These are phyloP conservation scores for Steinernema hermaphroditum DNA, from an alignment of 2,888 invertebrate species.

Conservation along the genomic window DNA sequence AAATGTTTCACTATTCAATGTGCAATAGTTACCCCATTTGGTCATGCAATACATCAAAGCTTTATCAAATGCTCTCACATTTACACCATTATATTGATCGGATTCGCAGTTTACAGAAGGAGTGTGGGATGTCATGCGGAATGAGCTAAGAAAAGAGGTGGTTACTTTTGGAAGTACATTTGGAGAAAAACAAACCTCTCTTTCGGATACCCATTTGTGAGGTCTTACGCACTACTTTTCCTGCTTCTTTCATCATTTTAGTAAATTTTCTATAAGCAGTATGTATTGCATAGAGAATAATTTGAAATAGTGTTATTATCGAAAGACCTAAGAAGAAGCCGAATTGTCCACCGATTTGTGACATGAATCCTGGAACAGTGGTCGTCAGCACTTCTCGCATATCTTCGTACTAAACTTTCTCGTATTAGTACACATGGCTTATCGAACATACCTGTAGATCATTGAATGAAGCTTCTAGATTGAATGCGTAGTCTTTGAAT, in stretches of 20 bases:
- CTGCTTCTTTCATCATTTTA: background rate
- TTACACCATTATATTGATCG: too few relatives aligned
- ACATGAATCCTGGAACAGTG: conserved; percentile 65
- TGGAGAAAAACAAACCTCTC: background rate
- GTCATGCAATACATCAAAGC: too few relatives aligned
- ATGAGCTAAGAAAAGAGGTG: background rate
- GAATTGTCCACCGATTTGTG: conserved; percentile 59
- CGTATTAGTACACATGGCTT: background rate
- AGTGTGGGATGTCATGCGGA: too few relatives aligned
- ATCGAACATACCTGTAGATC: conserved; percentile 54
- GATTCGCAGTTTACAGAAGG: too few relatives aligned
- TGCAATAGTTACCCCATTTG: background rate
- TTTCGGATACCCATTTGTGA: background rate
- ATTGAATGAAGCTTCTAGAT: conserved; percentile 60
- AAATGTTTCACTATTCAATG: too few relatives aligned
- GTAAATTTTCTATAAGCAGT: conserved; percentile 34
- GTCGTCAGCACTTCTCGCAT: conserved; percentile 62
- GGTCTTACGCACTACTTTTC: background rate
- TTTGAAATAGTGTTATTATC: conserved; percentile 63
- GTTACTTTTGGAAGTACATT: background rate
- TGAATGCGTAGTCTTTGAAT: conserved; percentile 56
- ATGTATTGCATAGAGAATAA: conserved; percentile 51
- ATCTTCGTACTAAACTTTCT: conserved; percentile 58
- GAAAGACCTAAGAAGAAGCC: conserved; percentile 48
- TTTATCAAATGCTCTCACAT: too few relatives aligned